phyloP scores from a whole-genome alignment of 2,797 vertebrate species.

The Nyctalus aviator region DNA sequence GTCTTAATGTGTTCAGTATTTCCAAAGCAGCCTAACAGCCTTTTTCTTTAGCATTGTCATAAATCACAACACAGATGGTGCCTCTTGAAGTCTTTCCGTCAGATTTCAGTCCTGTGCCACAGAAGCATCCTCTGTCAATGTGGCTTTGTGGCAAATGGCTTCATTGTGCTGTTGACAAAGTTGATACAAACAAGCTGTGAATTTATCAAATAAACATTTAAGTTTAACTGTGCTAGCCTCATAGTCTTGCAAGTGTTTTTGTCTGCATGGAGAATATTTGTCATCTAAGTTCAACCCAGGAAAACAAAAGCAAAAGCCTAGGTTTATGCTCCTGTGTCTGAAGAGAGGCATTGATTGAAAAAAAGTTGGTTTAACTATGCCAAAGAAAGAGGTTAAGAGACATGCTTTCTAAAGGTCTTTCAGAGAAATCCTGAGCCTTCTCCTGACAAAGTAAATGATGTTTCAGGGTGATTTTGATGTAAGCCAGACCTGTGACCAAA shows the following conservation, averaged over 20 bases:
- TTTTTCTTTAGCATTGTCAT: conserved; percentile 65
- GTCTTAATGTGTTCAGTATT: conserved; percentile 36
- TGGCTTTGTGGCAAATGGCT: conserved; percentile 63
- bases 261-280: conserved; percentile 57
- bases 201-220: conserved; percentile 73
- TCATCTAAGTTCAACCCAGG: conserved; percentile 64
- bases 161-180: conserved; percentile 74
- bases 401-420: conserved; percentile 18
- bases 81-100: conserved; percentile 64
- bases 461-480: conserved; percentile 2
- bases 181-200: conserved; percentile 67
- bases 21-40: conserved; percentile 51
- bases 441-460: conserved; percentile 28
- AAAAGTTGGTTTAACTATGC: conserved; percentile 16
- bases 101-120: conserved; percentile 53
- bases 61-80: conserved; percentile 78
- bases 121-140: conserved; percentile 53
- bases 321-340: conserved; percentile 45
- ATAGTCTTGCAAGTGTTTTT: conserved; percentile 65
- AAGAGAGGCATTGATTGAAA: background rate
- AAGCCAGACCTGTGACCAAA: background rate
- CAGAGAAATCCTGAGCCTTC: conserved; percentile 13
- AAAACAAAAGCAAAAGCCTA: conserved; percentile 49
- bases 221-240: conserved; percentile 49
- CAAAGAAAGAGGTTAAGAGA: background rate